These are phyloP conservation scores for Strix uralensis DNA, from an alignment of 2,113 vertebrate species.

Conservation along the genomic window DNA sequence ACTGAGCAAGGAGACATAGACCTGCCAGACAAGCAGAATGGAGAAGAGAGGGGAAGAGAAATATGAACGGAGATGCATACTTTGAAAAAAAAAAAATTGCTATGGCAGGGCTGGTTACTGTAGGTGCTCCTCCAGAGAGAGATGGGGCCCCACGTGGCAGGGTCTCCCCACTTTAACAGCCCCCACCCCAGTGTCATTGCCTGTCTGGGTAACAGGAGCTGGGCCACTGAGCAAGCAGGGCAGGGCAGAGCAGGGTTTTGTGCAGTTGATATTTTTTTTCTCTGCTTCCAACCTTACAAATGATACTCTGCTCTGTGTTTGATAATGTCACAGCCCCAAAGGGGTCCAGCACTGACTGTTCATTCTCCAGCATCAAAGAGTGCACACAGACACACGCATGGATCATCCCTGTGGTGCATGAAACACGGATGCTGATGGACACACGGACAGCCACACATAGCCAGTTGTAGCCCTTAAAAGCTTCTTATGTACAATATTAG, in stretches of 20 bases:
- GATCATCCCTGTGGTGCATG: fast-evolving
- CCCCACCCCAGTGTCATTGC: background rate
- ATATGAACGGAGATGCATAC: fast-evolving
- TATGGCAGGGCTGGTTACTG: background rate
- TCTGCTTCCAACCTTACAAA: background rate
- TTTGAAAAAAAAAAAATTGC: background rate
- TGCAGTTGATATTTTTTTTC: background rate
- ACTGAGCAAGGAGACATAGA: background rate
- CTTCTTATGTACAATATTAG: background rate
- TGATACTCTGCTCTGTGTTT: background rate
- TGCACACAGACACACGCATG: fast-evolving
- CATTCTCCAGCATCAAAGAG: background rate
- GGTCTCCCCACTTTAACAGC: background rate
- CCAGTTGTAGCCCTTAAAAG: background rate
- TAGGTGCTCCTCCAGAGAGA: background rate
- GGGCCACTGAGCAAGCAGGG: background rate
- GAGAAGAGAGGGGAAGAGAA: background rate
- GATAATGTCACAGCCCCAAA: background rate
- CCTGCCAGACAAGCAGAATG: background rate
- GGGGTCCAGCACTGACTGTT: background rate
- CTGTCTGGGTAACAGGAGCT: background rate
- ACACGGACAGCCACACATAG: background rate
- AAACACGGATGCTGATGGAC: background rate
- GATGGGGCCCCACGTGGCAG: background rate
- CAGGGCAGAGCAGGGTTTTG: background rate